Evolutionary conservation across 37 sponge, comb jelly and placozoan species (phyloP).

Genomic region (Halisarca cf. caerulea): DNA sequence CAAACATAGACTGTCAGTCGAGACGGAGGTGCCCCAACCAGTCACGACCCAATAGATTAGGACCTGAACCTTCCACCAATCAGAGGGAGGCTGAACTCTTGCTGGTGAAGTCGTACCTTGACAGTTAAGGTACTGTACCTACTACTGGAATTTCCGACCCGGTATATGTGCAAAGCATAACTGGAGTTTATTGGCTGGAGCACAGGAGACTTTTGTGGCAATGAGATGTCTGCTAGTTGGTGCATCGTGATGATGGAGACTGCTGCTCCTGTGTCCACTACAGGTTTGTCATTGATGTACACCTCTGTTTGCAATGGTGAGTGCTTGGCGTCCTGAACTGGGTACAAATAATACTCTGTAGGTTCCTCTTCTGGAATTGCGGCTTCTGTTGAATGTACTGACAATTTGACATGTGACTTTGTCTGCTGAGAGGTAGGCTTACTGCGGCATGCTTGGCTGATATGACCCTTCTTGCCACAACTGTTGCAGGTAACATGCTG

Average conservation of each 20-base stretch:
- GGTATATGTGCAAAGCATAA: slow-evolving; percentile 6
- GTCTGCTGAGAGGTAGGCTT: too few relatives aligned
- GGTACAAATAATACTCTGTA: too few relatives aligned
- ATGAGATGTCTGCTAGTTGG: neutral
- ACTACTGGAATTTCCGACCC: neutral
- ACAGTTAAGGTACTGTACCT: slow-evolving; percentile 17
- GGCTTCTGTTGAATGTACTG: too few relatives aligned
- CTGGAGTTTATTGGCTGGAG: neutral
- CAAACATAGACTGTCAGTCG: neutral
- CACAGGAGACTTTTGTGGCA: neutral
- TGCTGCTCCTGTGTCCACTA: neutral
- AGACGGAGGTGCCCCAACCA: slow-evolving; percentile 11
- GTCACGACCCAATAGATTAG: slow-evolving; percentile 1
- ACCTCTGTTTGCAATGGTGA: neutral
- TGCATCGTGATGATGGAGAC: neutral
- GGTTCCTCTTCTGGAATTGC: too few relatives aligned
- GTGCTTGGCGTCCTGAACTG: too few relatives aligned
- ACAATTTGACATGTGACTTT: too few relatives aligned
- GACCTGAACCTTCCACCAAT: slow-evolving; percentile 12
- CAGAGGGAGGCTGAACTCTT: neutral
- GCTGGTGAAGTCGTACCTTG: neutral
- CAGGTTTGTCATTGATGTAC: neutral
- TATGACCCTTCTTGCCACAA: slow-evolving; percentile 11
- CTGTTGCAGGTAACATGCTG: neutral
- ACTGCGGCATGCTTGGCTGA: neutral